Conservation (phyloP, 1,140 invertebrate genomes). For the Drosophila simulans region DNA sequence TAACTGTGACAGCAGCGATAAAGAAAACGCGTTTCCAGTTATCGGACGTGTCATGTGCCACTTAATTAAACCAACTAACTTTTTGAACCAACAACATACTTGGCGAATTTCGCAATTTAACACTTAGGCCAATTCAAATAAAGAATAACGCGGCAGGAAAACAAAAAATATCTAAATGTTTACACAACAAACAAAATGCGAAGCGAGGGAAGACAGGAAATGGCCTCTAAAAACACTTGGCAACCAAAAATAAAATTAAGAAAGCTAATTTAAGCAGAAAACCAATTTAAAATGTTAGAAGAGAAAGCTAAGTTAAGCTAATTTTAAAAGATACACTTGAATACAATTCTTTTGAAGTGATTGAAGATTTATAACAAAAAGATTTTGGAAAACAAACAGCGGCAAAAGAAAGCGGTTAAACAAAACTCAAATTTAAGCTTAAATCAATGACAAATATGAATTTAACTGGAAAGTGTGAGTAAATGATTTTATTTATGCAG, state of each 20-base stretch:
- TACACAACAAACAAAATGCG: conserved; percentile 65
- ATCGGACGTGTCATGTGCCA: conserved; percentile 50
- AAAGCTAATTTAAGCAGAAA: conserved; percentile 54
- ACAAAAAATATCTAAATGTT: conserved; percentile 52
- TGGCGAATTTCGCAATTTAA: conserved; percentile 58
- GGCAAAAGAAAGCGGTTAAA: not conserved
- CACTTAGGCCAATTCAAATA: conserved; percentile 43
- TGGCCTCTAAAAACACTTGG: conserved; percentile 44
- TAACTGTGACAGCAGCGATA: conserved; percentile 38
- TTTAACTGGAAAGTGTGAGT: conserved; percentile 1
- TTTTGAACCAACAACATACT: conserved; percentile 16
- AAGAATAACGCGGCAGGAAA: conserved; percentile 15
- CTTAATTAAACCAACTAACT: conserved; percentile 46
- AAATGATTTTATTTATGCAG: not conserved
- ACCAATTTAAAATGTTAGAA: conserved; percentile 12
- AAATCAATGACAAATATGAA: not conserved
- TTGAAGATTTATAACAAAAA: no score
- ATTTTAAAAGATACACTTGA: not conserved
- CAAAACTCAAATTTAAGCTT: not conserved
- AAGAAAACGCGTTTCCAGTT: conserved; percentile 32
- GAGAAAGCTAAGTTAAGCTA: conserved; percentile 21
- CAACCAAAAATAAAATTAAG: conserved; percentile 25
- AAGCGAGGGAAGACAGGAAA: conserved; percentile 12
- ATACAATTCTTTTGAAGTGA: not conserved
- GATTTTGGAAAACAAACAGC: no score